Evolutionary conservation across 2,113 vertebrate genomes (phyloP).

Genomic region (Alces alces): DNA sequence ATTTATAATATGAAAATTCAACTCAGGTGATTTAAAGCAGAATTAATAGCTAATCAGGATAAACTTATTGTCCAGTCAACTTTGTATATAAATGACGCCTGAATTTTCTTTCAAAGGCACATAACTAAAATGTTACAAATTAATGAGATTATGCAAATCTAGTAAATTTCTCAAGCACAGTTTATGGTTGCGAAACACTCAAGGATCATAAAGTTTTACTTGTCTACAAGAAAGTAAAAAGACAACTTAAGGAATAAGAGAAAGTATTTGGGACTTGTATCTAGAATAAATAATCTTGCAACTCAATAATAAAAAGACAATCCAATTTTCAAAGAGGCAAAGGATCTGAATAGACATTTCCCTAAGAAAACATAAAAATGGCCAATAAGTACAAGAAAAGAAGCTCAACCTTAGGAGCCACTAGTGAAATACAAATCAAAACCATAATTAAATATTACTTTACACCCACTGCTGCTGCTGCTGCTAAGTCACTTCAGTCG

Average conservation of each 20-base stretch:
- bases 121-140: neutral
- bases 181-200: neutral
- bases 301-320: slow-evolving; percentile 12
- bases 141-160: neutral
- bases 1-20: slow-evolving; percentile 30
- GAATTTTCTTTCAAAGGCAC: neutral
- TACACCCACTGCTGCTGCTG: neutral
- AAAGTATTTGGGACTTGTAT: neutral
- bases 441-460: neutral
- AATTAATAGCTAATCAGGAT: slow-evolving; percentile 13
- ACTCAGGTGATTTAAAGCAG: neutral
- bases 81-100: neutral
- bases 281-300: neutral
- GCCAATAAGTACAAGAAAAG: neutral
- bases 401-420: neutral
- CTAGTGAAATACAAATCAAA: neutral
- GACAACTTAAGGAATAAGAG: neutral
- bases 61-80: neutral
- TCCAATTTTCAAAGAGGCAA: neutral
- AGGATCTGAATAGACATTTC: neutral
- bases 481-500: no score
- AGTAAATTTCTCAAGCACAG: neutral
- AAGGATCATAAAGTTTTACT: neutral
- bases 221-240: slow-evolving; percentile 15
- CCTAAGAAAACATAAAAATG: neutral